phyloP scores from a whole-genome alignment of 2,888 invertebrate species.

The Drosophila emarginata region DNA sequence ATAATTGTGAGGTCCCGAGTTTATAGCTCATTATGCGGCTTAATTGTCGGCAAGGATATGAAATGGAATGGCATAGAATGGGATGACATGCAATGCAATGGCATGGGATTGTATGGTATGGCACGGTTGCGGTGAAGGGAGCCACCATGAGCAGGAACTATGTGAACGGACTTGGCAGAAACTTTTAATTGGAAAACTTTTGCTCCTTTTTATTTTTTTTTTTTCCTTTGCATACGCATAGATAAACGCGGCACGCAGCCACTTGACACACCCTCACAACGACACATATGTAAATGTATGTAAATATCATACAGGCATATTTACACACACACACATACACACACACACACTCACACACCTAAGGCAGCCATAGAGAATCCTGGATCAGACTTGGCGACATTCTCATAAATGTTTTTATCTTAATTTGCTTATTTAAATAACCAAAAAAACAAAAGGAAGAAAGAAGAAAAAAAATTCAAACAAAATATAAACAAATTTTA shows the following conservation, averaged over 20 bases:
- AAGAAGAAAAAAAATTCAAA: no score
- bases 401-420: conserved; percentile 65
- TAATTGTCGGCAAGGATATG: conserved; percentile 54
- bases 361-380: conserved; percentile 3
- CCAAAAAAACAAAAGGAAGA: not conserved
- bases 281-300: conserved; percentile 42
- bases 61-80: not conserved
- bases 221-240: conserved; percentile 58
- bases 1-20: conserved; percentile 29
- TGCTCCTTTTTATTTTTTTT: conserved; percentile 24
- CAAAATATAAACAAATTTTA: not conserved
- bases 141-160: conserved; percentile 11
- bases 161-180: conserved; percentile 39
- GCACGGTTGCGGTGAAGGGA: not conserved
- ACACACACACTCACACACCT: conserved; percentile 26
- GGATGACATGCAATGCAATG: not conserved
- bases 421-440: conserved; percentile 48
- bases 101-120: not conserved
- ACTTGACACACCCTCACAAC: not conserved
- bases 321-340: not conserved
- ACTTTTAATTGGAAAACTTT: conserved; percentile 72
- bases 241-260: conserved; percentile 57
- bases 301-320: conserved; percentile 18
- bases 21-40: conserved; percentile 68
- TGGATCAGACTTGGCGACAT: conserved; percentile 40